A percentile compares a stretch with the other conserved stretches of the same genome.
Evolutionary conservation across 2,797 vertebrate species (phyloP).

Genomic region (Bradypodion ventrale): DNA sequence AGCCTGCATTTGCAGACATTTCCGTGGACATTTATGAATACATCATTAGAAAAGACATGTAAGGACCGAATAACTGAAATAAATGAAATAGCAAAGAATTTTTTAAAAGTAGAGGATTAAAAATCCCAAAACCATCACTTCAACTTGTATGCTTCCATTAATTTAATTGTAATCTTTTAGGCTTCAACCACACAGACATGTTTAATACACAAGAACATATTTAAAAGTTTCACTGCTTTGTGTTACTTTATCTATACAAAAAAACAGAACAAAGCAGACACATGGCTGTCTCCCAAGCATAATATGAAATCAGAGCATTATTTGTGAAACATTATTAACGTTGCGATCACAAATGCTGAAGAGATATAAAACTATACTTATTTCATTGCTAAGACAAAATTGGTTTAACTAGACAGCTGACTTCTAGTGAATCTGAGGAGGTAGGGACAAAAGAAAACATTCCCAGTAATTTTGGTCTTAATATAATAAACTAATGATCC

Average conservation of each 20-base stretch:
- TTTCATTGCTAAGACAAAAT: conserved; percentile 42
- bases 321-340: conserved; percentile 30
- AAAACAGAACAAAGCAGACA: not conserved
- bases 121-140: not conserved
- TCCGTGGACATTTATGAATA: conserved; percentile 36
- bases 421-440: not conserved
- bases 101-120: not conserved
- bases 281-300: not conserved
- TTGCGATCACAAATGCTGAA: conserved; percentile 28
- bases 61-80: conserved; percentile 21
- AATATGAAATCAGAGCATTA: not conserved
- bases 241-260: not conserved
- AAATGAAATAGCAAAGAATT: too few relatives aligned
- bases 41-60: conserved; percentile 34
- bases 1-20: too few relatives aligned
- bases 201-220: not conserved
- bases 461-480: conserved; percentile 44
- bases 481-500: not conserved
- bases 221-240: not conserved
- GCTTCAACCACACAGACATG: not conserved
- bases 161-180: not conserved
- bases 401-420: conserved; percentile 30
- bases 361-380: conserved; percentile 28
- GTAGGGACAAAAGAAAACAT: conserved; percentile 23
- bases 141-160: not conserved